Percentiles rank a stretch among this genome's conserved stretches.
These are phyloP conservation scores for Coranthus polyacanthus DNA, from an alignment of 2,797 vertebrate genomes.

Conservation along the genomic window DNA sequence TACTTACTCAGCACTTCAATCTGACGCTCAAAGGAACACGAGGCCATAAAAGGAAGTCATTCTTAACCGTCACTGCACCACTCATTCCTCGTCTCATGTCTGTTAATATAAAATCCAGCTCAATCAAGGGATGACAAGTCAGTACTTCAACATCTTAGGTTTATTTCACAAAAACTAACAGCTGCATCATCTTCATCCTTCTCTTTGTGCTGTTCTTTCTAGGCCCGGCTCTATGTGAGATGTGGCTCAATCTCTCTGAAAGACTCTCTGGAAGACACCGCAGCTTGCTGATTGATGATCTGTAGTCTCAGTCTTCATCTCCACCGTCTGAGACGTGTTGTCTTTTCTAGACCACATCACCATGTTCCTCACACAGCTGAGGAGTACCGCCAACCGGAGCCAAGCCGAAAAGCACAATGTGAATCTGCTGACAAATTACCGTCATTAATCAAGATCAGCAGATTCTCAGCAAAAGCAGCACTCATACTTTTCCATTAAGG, in stretches of 20 bases:
- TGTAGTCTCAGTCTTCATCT: constrained; percentile 64
- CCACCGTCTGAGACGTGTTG: constrained; percentile 49
- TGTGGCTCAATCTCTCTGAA: constrained; percentile 41
- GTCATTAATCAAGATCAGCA: constrained; percentile 64
- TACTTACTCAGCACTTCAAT: constrained; percentile 53
- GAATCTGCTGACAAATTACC: constrained; percentile 65
- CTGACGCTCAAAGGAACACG: constrained; percentile 34
- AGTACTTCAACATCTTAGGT: neutral
- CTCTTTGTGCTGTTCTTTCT: too few relatives aligned
- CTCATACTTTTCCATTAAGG: constrained; percentile 48
- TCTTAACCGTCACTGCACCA: constrained; percentile 6
- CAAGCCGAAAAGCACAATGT: constrained; percentile 28
- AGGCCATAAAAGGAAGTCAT: constrained; percentile 8
- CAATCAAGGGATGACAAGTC: constrained; percentile 1
- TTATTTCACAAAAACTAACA: constrained; percentile 12
- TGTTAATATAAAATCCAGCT: constrained; percentile 21
- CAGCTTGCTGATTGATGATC: constrained; percentile 70
- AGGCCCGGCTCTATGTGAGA: constrained; percentile 28
- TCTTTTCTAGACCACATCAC: constrained; percentile 35
- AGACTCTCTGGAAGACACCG: constrained; percentile 41
- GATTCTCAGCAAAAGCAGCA: constrained; percentile 30
- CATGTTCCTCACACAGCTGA: constrained; percentile 42
- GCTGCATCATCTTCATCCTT: constrained; percentile 64
- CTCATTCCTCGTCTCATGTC: constrained; percentile 5
- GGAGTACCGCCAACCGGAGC: constrained; percentile 45